Base-by-base conservation (phyloP, 2,888 invertebrate species). In the Tortricodes alternella region DNA sequence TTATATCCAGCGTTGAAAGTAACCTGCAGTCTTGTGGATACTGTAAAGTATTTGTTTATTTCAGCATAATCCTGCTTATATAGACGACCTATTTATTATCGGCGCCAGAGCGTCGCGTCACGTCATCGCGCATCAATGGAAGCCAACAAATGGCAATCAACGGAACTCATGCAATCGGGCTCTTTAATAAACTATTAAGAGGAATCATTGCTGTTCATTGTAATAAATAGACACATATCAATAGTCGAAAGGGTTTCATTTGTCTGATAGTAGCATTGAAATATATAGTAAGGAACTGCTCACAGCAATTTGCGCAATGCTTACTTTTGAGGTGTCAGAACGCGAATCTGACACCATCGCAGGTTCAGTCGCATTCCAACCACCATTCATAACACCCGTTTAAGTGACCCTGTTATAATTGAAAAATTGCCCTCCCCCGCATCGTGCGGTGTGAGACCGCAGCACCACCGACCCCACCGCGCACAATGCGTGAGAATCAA, bases 101-200 rank as follows among this genome's bases (percentile, higher is more conserved):
- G 89, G 88, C 89, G 88, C 88, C 89, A 64, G 44, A 21, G 43
- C 68, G 89, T 75, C 89, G 89, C 75, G 65, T 52, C 77, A 60
- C 73, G 75, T 82, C 84, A 85, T 80, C 79, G 80, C 76, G 60
- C 76, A 74, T 83, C 89, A 88, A 88, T 86, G 65, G 85, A 85
- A 87, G 80, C 83, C 85, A 79, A 81, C 49, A 62, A 82, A 77
- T 73, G 73, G 71, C 80, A 83, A 83, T 83, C 83, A 85, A 63
- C 50, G 64, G 58, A 67, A 59, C 68, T 66, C 70, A 66, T 73
- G 67, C 73, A 73, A 74, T 72, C 74, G 72, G 46, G 61, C 62
- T 53, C 61, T 62, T 66, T 64, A 61, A 64, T 66, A 62, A 63
- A 58, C 44, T 44, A 44, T 56, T 50, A 49, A 56, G 39, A 34